phyloP scores from a whole-genome alignment of 2,888 invertebrate species.

The Chromoteleia sp. region DNA sequence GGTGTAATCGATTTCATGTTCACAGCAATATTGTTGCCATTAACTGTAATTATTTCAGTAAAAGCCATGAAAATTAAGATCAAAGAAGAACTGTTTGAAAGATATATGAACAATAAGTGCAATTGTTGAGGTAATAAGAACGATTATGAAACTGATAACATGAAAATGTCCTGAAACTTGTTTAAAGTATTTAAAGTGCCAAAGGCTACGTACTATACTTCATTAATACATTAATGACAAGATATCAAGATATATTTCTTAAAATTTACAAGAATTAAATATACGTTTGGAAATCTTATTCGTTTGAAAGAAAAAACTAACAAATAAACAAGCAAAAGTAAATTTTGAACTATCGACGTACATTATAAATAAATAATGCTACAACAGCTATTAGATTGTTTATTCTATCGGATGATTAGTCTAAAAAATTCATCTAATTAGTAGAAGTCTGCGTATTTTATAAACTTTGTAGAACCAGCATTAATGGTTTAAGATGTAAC shows the following conservation, averaged over 20 bases:
- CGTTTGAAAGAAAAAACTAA: constrained; percentile 23
- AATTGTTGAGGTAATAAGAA: constrained; percentile 57
- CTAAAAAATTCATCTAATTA: constrained; percentile 61
- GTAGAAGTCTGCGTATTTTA: constrained; percentile 69
- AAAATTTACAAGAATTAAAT: constrained; percentile 53
- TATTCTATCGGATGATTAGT: constrained; percentile 66
- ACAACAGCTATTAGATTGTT: constrained; percentile 66
- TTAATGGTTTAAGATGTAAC: constrained; percentile 68
- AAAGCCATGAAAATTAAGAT: constrained; percentile 54
- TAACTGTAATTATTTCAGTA: constrained; percentile 73
- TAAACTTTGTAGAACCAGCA: constrained; percentile 69
- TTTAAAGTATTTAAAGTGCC: constrained; percentile 78
- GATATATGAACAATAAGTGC: constrained; percentile 53
- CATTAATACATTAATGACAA: constrained; percentile 72
- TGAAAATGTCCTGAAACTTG: constrained; percentile 74
- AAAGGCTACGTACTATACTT: constrained; percentile 78
- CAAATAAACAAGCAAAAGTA: constrained; percentile 55
- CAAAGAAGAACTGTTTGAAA: constrained; percentile 17
- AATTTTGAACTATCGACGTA: constrained; percentile 63
- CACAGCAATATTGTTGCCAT: constrained; percentile 76
- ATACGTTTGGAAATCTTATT: constrained; percentile 55
- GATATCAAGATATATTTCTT: constrained; percentile 76
- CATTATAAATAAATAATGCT: constrained; percentile 57
- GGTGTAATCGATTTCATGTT: constrained; percentile 77
- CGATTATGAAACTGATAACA: constrained; percentile 47